Base-by-base conservation (phyloP, 1,140 invertebrate genomes). In the Eufriesea mexicana region DNA sequence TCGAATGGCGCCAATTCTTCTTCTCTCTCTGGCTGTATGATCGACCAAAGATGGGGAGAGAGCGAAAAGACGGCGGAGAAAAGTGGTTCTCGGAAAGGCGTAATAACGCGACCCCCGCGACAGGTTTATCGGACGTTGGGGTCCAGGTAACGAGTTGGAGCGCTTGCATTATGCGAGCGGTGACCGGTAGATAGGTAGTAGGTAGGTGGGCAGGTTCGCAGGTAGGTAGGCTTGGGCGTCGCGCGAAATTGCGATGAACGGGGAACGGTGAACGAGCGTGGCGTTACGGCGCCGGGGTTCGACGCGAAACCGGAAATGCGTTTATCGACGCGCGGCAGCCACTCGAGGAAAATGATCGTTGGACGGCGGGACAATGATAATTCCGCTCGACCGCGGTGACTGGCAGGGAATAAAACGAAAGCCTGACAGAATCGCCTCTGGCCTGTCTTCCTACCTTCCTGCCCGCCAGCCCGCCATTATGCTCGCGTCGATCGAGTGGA, bases 261-360 rank as follows among this genome's bases (percentile, higher is more conserved):
- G 57, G 25, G 28, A 45, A 45, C 23, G 23, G 35, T 67, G 61
- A 66, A 74, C 55, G 66, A 57, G 25, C 77, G 66, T 61, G 20
- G 42, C 61, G 55, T 81, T 75, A 75, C 20, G 51, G 51, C 51
- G 35, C 35, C 6, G 55, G 16, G 47, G 59, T 49, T 76, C 71
- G 72, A 67, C 18, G 71, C 51, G 71, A 75, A 66, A 59, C 57
- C 79, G 79, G 79, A 68, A 82, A 82, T 82, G 73, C 79, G 62
- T 68, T 82, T 82, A 76, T 82, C 76, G 73, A 82, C 72, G 79
- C 16, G 73, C 70, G 72, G 79, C 73, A 51, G 62, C 25, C 79
- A 82, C 73, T 84, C 77, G 77, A 84, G 76, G 82, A 72, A 84
- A 84, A 84, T 79, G 76, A 83, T 84, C 59, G 77, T 79, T 73